Conservation (phyloP, 2,113 vertebrate species). For the Haemorhous mexicanus region DNA sequence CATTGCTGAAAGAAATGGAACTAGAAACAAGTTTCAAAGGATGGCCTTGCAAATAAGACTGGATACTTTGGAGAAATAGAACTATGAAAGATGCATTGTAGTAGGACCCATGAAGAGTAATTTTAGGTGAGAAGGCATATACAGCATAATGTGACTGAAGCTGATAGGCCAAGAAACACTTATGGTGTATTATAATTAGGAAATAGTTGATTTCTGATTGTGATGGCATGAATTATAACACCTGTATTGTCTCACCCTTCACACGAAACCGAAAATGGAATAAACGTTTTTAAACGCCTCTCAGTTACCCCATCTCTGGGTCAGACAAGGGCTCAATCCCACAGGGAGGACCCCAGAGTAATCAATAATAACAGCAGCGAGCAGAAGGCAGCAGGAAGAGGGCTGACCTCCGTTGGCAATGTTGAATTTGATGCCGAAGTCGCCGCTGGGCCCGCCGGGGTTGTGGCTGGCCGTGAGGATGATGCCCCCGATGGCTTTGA, state of each 20-base stretch:
- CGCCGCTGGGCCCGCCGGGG: constrained; percentile 91
- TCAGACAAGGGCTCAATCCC: neutral
- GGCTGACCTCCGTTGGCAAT: constrained; percentile 90
- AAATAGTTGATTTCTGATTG: neutral
- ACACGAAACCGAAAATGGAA: neutral
- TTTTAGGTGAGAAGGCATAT: neutral
- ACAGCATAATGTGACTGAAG: neutral
- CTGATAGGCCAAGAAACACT: neutral
- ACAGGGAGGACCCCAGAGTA: neutral
- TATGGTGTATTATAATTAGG: neutral
- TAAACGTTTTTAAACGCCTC: neutral
- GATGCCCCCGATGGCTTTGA: constrained; percentile 94
- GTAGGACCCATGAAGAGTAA: fast-evolving
- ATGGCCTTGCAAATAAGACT: neutral
- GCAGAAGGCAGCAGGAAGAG: fast-evolving
- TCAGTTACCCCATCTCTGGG: neutral
- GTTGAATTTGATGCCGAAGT: constrained; percentile 98
- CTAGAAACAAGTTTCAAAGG: neutral
- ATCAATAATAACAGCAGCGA: fast-evolving
- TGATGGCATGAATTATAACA: neutral
- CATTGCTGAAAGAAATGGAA: neutral
- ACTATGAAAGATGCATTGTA: neutral
- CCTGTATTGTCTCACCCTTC: neutral
- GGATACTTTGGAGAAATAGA: neutral
- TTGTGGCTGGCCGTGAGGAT: constrained; percentile 98